Evolutionary conservation across 2,113 vertebrate species (phyloP), one percentile per base, ranked within the genome.

Genomic region (Eulemur macaco): DNA sequence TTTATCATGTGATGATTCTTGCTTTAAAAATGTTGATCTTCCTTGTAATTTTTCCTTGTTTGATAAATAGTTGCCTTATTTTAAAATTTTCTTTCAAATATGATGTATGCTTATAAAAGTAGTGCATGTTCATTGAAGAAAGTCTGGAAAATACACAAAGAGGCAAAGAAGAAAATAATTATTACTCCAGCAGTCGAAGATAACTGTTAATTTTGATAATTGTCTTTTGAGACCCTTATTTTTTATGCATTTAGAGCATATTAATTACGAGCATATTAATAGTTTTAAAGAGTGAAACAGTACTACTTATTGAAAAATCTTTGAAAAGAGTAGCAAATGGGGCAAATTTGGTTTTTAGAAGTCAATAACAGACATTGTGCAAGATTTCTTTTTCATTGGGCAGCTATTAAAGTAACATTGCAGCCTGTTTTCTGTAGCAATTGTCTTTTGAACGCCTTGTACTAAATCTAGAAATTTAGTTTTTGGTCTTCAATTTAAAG

Each of bases 391-490:
- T 98, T 96, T 85, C 94, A 94, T 1, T 86, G 81, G 34, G 6
- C 91, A 93, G 78, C 97, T 96, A 83, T 97, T 97, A 95, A 96
- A 97, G 91, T 77, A 15, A 76, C 0, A 3, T 20, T 63, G 78
- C 93, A 91, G 85, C 93, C 93, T 96, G 82, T 97, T 97, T 97
- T 96, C 92, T 95, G 69, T 98, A 97, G 95, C 96, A 97, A 39
- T 91, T 98, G 93, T 95, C 90, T 98, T 89, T 97, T 96, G 97
- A 98, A 98, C 93, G 56, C 94, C 95, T 97, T 97, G 92, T 95
- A 96, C 96, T 39, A 86, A 39, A 89, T 96, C 80, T 94, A 95
- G 78, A 98, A 98, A 96, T 98, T 86, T 42, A 95, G 73, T 97
- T 98, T 96, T 86, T 84, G 86, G 91, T 94, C 81, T 97, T 97